phyloP scores from a whole-genome alignment of 1,140 invertebrate genomes.

The Lutraria rhynchaena region DNA sequence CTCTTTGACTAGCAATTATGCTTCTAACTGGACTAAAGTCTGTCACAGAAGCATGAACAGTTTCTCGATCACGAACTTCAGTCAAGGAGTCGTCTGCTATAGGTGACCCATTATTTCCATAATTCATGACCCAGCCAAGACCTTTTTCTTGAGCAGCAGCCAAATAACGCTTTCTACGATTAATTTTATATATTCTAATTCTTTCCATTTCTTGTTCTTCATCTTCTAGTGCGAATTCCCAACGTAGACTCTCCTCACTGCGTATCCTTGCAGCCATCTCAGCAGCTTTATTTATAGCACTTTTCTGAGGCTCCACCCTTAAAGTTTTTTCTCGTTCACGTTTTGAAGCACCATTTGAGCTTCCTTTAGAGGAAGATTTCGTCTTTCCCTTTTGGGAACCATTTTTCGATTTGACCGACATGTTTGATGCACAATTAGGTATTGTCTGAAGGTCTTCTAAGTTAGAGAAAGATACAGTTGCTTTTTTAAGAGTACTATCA shows the following conservation, averaged over 20 bases:
- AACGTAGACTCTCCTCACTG: slow-evolving; percentile 73
- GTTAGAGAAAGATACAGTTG: slow-evolving; percentile 46
- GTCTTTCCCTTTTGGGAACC: slow-evolving; percentile 18
- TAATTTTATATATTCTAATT: slow-evolving; percentile 77
- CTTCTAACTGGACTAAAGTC: slow-evolving; percentile 64
- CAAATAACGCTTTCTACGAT: slow-evolving; percentile 77
- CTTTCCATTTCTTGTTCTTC: slow-evolving; percentile 74
- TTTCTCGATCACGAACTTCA: slow-evolving; percentile 56
- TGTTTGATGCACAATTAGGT: slow-evolving; percentile 22
- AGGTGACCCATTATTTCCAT: slow-evolving; percentile 67
- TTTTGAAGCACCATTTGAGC: slow-evolving; percentile 47
- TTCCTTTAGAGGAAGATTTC: slow-evolving; percentile 8
- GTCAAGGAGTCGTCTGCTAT: slow-evolving; percentile 71
- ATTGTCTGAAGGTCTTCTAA: slow-evolving; percentile 34
- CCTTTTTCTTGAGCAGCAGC: slow-evolving; percentile 76
- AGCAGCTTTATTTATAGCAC: slow-evolving; percentile 42
- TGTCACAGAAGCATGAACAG: slow-evolving; percentile 23
- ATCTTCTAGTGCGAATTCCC: slow-evolving; percentile 72
- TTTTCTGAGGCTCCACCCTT: slow-evolving; percentile 42
- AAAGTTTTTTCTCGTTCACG: slow-evolving; percentile 42
- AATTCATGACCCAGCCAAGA: slow-evolving; percentile 73
- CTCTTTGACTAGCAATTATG: slow-evolving; percentile 58
- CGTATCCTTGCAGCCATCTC: slow-evolving; percentile 40
- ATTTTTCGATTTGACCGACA: slow-evolving; percentile 59
- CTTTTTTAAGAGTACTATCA: slow-evolving; percentile 7